Evolutionary conservation across 2,888 invertebrate species (phyloP).

Genomic region (Panopea generosa): DNA sequence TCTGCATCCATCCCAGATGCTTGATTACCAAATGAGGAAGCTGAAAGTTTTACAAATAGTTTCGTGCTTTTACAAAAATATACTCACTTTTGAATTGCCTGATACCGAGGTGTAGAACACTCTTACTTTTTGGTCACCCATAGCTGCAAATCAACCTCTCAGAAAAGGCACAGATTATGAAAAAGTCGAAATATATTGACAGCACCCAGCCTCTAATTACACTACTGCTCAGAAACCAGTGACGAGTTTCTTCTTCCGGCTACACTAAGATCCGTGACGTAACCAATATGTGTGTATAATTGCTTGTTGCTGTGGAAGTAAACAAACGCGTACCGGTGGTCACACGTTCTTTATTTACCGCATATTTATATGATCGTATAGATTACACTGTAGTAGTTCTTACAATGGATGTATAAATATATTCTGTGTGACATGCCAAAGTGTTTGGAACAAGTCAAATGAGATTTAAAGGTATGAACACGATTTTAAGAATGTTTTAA

Average conservation of each 20-base stretch:
- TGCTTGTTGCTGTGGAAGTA: conserved; percentile 76
- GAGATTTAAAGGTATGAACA: background rate
- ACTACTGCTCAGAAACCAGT: conserved; percentile 4
- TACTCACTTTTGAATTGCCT: no score
- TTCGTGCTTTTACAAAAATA: no score
- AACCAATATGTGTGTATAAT: conserved; percentile 54
- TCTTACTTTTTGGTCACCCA: no score
- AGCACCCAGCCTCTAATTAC: conserved; percentile 5
- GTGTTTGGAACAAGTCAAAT: background rate
- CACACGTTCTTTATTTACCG: conserved; percentile 48
- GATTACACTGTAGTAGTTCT: background rate
- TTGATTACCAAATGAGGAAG: no score
- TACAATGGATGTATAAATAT: background rate
- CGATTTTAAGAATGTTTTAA: background rate
- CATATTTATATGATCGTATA: conserved; percentile 20
- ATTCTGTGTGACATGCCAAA: background rate
- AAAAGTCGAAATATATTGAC: no score
- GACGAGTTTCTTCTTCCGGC: conserved; percentile 43
- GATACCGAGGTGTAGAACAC: no score
- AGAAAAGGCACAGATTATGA: no score
- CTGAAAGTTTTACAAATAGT: no score
- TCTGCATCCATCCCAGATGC: no score
- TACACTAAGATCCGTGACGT: conserved; percentile 48
- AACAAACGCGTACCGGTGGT: conserved; percentile 74
- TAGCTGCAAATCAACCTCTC: no score